Conservation (phyloP, 2,888 invertebrate species). For the Euplagia quadripunctaria region DNA sequence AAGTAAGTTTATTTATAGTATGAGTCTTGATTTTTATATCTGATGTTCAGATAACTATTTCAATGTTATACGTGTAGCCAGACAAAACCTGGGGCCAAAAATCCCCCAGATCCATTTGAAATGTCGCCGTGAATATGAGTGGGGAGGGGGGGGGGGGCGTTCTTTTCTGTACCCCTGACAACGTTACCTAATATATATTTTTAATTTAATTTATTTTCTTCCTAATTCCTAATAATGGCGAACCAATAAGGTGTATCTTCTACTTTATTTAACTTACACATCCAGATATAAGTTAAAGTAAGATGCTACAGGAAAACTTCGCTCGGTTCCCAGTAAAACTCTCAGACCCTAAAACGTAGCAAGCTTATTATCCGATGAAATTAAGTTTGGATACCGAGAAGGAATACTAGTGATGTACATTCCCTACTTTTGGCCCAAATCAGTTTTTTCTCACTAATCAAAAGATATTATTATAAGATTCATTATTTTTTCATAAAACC, state of each 20-base stretch:
- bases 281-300: background rate
- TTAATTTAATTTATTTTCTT: too few species aligned
- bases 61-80: too few species aligned
- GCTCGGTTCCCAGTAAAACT: background rate
- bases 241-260: background rate
- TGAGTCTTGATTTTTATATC: too few species aligned
- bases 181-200: too few species aligned
- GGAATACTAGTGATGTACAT: background rate
- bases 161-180: too few species aligned
- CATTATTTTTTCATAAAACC: background rate
- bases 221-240: background rate
- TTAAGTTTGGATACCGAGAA: background rate
- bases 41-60: too few species aligned
- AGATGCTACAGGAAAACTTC: background rate
- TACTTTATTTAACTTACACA: background rate
- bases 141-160: too few species aligned
- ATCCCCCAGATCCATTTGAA: too few species aligned
- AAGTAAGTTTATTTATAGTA: too few species aligned
- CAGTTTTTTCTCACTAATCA: background rate
- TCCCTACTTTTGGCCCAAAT: background rate
- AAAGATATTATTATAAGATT: too few species aligned
- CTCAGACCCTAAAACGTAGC: background rate
- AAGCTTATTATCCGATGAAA: background rate
- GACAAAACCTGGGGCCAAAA: too few species aligned
- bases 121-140: too few species aligned